Evolutionary conservation across 2,888 invertebrate species (phyloP).

Genomic region (Minunthozetes semirufus): DNA sequence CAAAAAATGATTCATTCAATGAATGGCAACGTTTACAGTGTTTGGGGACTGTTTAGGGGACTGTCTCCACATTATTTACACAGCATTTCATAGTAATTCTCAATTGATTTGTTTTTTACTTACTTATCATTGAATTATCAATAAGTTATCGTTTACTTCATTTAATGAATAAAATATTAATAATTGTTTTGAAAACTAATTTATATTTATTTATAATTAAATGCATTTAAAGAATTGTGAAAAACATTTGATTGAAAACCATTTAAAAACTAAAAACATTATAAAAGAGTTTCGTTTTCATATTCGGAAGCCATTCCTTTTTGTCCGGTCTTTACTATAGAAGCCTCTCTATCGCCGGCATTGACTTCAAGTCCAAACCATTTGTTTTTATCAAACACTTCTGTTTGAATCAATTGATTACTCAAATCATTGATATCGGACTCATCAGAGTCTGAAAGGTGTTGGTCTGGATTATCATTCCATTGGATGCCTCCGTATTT

Average conservation of each 20-base stretch:
- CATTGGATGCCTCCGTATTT: conserved; percentile 34
- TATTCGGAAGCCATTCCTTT: conserved; percentile 35
- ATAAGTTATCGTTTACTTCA: too few species aligned
- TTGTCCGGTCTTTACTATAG: conserved; percentile 23
- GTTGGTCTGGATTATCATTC: conserved; percentile 6
- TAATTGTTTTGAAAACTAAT: too few species aligned
- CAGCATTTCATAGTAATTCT: too few species aligned
- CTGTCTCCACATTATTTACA: not conserved
- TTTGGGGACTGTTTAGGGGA: not conserved
- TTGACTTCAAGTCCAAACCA: conserved; percentile 37
- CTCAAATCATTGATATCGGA: conserved; percentile 15
- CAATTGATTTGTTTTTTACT: too few species aligned
- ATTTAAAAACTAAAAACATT: not conserved
- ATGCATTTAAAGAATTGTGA: too few species aligned
- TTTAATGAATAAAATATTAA: too few species aligned
- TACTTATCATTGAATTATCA: too few species aligned
- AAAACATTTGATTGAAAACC: too few species aligned
- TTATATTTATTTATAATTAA: too few species aligned
- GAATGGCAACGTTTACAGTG: not conserved
- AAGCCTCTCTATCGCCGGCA: conserved; percentile 12
- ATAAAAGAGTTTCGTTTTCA: conserved; percentile 20
- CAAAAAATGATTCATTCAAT: not conserved
- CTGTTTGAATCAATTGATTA: conserved; percentile 21
- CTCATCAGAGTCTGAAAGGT: conserved; percentile 2
- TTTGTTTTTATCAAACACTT: conserved; percentile 17